phyloP scores from a whole-genome alignment of 1,140 invertebrate species.

The Adelges cooleyi region DNA sequence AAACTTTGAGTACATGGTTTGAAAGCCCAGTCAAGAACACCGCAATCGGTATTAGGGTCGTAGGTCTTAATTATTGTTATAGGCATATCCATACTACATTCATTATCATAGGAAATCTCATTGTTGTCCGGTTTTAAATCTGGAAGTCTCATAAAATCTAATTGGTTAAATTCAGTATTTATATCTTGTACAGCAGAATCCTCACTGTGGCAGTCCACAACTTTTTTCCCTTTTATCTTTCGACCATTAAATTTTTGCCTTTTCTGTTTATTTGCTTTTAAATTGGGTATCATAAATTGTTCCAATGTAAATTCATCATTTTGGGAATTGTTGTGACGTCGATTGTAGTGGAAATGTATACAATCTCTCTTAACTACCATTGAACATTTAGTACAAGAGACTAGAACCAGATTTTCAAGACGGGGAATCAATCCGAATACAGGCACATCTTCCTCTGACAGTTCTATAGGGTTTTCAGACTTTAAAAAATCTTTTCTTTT shows the following conservation, averaged over 20 bases:
- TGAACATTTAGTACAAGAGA: slow-evolving; percentile 13
- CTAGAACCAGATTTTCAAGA: slow-evolving; percentile 7
- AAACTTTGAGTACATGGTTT: neutral
- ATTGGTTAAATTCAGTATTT: slow-evolving; percentile 1
- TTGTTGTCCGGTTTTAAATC: neutral
- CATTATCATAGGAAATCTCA: neutral
- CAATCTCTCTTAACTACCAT: slow-evolving; percentile 22
- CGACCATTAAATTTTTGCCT: neutral
- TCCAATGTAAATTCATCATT: slow-evolving; percentile 9
- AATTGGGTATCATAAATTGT: neutral
- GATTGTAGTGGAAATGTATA: neutral
- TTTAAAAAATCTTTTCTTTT: neutral
- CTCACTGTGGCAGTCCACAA: neutral
- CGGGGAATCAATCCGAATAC: slow-evolving; percentile 9
- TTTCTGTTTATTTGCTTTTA: slow-evolving; percentile 11
- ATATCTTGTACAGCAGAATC: neutral
- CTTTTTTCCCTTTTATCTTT: neutral
- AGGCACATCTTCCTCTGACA: neutral
- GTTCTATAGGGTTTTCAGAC: neutral
- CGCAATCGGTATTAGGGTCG: neutral
- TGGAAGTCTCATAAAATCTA: neutral
- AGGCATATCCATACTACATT: neutral
- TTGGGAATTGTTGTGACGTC: neutral
- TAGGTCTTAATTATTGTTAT: neutral
- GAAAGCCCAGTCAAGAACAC: neutral